These are phyloP conservation scores for Halcyon smyrnensis DNA, from an alignment of 2,797 vertebrate genomes.

Conservation along the genomic window DNA sequence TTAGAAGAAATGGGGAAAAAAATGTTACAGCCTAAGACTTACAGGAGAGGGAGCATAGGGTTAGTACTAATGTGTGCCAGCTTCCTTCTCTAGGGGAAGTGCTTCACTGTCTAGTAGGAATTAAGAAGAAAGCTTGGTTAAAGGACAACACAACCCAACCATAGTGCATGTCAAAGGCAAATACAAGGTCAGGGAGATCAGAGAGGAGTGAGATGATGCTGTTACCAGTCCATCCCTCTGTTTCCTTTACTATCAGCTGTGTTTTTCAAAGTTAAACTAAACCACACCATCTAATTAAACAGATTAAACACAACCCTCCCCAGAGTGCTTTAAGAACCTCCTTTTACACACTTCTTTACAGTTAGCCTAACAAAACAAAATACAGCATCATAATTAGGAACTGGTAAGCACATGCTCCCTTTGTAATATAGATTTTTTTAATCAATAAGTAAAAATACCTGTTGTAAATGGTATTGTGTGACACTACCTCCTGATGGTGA, in stretches of 20 bases:
- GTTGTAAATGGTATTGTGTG: conserved; percentile 78
- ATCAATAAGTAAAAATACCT: conserved; percentile 68
- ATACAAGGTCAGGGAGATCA: neutral
- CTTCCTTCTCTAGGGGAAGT: neutral
- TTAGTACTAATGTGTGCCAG: neutral
- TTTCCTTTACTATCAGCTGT: neutral
- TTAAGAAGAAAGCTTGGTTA: neutral
- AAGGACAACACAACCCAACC: neutral
- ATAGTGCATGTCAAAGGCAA: rapidly evolving
- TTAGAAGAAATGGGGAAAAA: neutral
- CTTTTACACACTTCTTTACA: neutral
- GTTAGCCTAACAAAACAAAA: too few relatives aligned
- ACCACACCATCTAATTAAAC: neutral
- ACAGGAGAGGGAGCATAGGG: neutral
- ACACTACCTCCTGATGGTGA: conserved; percentile 64
- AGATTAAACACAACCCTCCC: too few relatives aligned
- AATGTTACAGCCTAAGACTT: rapidly evolving
- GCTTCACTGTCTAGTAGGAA: neutral
- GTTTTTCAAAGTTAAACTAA: neutral
- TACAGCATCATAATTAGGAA: neutral
- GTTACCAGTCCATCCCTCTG: neutral
- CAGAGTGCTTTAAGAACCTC: neutral
- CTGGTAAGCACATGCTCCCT: neutral
- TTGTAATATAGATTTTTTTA: too few relatives aligned
- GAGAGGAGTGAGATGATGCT: neutral